phyloP scores from a whole-genome alignment of 1,140 invertebrate species.

The Camponotus vicinus region DNA sequence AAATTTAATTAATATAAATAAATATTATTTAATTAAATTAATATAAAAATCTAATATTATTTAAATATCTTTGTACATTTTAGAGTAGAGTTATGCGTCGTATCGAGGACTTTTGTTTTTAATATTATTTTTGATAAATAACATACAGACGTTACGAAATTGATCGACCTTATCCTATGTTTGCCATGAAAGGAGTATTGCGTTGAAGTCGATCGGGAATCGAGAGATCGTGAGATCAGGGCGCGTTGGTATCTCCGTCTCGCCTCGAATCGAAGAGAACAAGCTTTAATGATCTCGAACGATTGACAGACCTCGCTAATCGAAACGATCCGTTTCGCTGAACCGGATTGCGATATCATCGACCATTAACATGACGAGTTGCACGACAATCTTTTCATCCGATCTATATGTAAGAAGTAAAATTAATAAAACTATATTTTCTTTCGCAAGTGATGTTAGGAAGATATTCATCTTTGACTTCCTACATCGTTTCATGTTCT shows the following conservation, averaged over 20 bases:
- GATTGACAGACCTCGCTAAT: constrained; percentile 10
- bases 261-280: constrained; percentile 38
- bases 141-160: constrained; percentile 29
- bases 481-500: background rate
- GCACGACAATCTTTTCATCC: background rate
- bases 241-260: constrained; percentile 48
- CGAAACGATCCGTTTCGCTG: constrained; percentile 28
- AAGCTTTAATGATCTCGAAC: constrained; percentile 44
- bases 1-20: no score
- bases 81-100: no score
- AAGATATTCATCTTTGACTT: background rate
- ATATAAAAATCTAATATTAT: background rate
- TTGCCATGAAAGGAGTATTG: constrained; percentile 42
- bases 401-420: background rate
- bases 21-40: no score
- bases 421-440: background rate
- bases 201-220: constrained; percentile 52
- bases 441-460: background rate
- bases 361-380: background rate
- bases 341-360: constrained; percentile 33
- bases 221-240: constrained; percentile 66
- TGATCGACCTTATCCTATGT: constrained; percentile 42
- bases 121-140: background rate
- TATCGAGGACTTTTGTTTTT: background rate
- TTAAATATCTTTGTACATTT: background rate